Conservation (phyloP, 1,140 invertebrate genomes). For the Arion vulgaris region DNA sequence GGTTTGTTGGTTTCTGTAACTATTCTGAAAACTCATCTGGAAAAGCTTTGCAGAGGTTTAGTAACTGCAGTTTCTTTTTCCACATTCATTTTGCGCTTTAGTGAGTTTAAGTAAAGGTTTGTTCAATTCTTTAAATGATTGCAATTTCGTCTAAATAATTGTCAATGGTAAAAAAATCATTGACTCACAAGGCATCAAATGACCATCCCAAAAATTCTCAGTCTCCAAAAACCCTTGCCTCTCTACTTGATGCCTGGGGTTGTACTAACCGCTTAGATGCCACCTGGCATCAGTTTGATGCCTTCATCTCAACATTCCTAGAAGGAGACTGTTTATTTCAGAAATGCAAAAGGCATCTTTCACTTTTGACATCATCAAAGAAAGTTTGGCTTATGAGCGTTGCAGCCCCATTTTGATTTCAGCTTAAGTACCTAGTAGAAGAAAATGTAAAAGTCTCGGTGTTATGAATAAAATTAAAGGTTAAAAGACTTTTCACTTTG, state of each 20-base stretch:
- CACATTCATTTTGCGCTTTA: neutral
- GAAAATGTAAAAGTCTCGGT: neutral
- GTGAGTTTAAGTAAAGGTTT: neutral
- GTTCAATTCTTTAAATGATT: neutral
- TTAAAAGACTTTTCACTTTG: no score
- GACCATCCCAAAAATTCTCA: slow-evolving; percentile 3
- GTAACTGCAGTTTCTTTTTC: neutral
- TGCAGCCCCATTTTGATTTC: slow-evolving; percentile 23
- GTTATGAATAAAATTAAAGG: neutral
- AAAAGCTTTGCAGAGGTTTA: neutral
- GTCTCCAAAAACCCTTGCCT: slow-evolving; percentile 33
- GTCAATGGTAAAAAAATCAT: neutral
- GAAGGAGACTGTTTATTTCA: neutral
- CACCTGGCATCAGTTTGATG: slow-evolving; percentile 30
- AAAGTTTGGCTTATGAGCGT: neutral
- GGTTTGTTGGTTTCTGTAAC: neutral
- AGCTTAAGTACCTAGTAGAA: neutral
- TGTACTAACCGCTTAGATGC: neutral
- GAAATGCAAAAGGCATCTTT: neutral
- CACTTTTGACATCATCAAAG: slow-evolving; percentile 1
- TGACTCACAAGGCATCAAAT: neutral
- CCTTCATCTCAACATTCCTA: slow-evolving; percentile 32
- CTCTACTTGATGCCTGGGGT: slow-evolving; percentile 30
- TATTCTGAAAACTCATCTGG: neutral
- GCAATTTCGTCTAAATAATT: neutral